These are phyloP conservation scores for Nephotettix cincticeps DNA, from an alignment of 1,140 invertebrate genomes.

Conservation along the genomic window DNA sequence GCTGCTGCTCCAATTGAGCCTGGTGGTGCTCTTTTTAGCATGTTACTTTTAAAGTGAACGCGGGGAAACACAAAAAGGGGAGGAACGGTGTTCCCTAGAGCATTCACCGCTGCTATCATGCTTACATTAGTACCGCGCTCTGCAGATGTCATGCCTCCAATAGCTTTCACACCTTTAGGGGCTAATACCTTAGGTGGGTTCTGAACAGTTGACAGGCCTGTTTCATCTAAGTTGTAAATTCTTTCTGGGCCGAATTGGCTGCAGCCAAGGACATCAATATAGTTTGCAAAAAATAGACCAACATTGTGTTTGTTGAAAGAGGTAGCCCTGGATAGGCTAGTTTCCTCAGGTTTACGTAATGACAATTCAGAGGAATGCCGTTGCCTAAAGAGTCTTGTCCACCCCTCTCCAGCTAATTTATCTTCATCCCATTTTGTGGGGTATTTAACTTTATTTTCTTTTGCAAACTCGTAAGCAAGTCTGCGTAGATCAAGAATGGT, in stretches of 20 bases:
- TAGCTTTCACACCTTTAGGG: slow-evolving; percentile 36
- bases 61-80: slow-evolving; percentile 50
- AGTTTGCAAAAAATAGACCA: slow-evolving; percentile 45
- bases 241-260: not conserved
- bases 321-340: slow-evolving; percentile 47
- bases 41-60: slow-evolving; percentile 41
- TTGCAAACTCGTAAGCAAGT: slow-evolving; percentile 42
- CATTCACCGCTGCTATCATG: slow-evolving; percentile 24
- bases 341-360: slow-evolving; percentile 47
- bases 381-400: slow-evolving; percentile 37
- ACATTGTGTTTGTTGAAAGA: slow-evolving; percentile 51
- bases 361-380: slow-evolving; percentile 41
- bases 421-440: slow-evolving; percentile 43
- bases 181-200: slow-evolving; percentile 43
- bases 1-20: slow-evolving; percentile 43
- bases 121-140: slow-evolving; percentile 21
- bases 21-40: slow-evolving; percentile 32
- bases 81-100: slow-evolving; percentile 37
- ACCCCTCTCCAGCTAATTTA: slow-evolving; percentile 44
- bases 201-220: slow-evolving; percentile 45
- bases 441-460: slow-evolving; percentile 35
- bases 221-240: slow-evolving; percentile 48
- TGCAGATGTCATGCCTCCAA: slow-evolving; percentile 35
- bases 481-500: slow-evolving; percentile 30
- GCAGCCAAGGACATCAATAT: slow-evolving; percentile 22